Base-by-base conservation (phyloP, 2,888 invertebrate genomes). In the Endomychus coccineus region DNA sequence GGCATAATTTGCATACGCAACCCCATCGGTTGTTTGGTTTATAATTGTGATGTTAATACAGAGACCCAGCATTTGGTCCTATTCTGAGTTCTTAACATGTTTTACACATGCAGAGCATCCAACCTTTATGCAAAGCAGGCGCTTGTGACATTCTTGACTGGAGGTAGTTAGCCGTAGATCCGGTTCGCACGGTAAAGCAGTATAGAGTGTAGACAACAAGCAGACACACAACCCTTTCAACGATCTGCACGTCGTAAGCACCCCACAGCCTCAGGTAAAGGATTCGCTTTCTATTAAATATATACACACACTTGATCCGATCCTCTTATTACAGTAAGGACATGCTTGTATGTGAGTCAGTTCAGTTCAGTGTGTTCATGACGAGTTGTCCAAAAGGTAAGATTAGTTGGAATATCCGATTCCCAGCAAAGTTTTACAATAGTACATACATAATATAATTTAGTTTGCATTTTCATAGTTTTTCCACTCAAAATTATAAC, bases 1-100 rank as follows among this genome's bases (percentile, higher is more conserved):
- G 45, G 48, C 32, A 38, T 21, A 38, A 55, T 56, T 56, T 56
- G 56, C 56, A 56, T 56, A 53, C 36, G 24, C 39, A 50, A 52
- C 46, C 51, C 50, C 43, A 43, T 45, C 43, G 48, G 46, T 49
- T 51, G 52, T 55, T 56, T 56, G 54, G 41, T 36, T 46, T 45
- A 52, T 59, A 59, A 62, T 62, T 62, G 61, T 62, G 45, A 62
- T 62, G 62, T 56, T 62, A 62, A 62, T 62, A 50, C 44, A 10
- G 11, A 36, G 34, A 34, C 40, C 39, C 41, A 35, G 45, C 42
- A 39, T 44, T 40, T 36, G 38, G 37, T 29, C 27, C 25, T n/a
- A n/a, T 27, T 22, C 27, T 31, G 12, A 13, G 17, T 34, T 27
- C 38, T 17, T 28, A 22, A 28, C 28, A 13, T 28, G 28, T 28